Conservation (phyloP, 2,888 invertebrate genomes). For the Drosophila glabriapex region DNA sequence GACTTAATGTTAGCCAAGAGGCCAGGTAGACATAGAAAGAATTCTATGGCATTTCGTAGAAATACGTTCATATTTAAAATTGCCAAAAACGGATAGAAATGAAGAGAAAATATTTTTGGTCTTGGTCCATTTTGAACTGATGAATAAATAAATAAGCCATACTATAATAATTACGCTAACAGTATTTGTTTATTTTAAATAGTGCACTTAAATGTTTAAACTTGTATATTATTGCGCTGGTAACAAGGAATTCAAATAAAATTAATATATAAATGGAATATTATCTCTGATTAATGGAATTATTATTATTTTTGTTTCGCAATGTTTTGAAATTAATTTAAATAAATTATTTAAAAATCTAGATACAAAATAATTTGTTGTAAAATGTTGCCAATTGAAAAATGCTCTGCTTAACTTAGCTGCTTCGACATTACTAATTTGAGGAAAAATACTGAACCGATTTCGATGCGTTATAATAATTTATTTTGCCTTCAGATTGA, state of each 20-base stretch:
- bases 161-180: background rate
- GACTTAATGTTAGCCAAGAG: conserved; percentile 48
- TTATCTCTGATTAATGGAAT: too few species aligned
- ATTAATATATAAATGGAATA: accelerated
- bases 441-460: accelerated
- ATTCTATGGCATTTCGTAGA: conserved; percentile 10
- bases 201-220: background rate
- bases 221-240: background rate
- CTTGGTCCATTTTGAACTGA: background rate
- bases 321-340: background rate
- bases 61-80: background rate
- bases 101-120: background rate
- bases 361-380: background rate
- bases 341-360: background rate
- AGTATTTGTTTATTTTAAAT: background rate
- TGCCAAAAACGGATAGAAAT: background rate
- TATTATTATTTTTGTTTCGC: too few species aligned
- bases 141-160: too few species aligned
- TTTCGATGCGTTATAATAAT: background rate
- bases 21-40: conserved; percentile 15
- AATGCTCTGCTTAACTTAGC: background rate
- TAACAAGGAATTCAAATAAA: background rate
- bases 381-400: background rate
- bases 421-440: too few species aligned
- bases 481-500: background rate